A percentile compares a stretch with the other conserved stretches of the same genome.
Conservation (phyloP, 2,888 invertebrate species). For the Antitype chi region DNA sequence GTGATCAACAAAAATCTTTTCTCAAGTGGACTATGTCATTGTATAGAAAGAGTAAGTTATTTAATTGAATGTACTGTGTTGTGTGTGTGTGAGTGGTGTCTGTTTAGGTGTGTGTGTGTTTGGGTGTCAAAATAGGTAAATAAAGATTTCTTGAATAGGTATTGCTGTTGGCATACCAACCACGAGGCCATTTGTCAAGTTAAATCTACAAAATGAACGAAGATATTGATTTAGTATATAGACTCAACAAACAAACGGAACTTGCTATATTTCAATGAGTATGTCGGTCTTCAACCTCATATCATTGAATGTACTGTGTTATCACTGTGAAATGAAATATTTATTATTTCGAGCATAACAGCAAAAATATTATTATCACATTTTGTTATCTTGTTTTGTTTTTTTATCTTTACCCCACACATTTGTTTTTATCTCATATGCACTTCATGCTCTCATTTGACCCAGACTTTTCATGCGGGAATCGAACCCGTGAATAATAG, state of each 20-base stretch:
- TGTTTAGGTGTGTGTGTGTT: too few species aligned
- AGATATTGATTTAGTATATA: neutral
- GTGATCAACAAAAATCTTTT: too few species aligned
- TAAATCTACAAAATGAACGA: neutral
- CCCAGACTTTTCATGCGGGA: too few species aligned
- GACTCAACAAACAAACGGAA: constrained; percentile 19
- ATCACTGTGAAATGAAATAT: constrained; percentile 9
- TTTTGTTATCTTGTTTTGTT: neutral
- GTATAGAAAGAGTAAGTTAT: too few species aligned
- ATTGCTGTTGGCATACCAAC: neutral
- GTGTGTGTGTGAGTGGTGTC: too few species aligned
- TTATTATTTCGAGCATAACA: neutral
- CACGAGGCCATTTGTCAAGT: neutral
- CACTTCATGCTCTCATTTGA: neutral
- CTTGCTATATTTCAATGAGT: neutral
- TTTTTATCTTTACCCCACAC: constrained; percentile 3
- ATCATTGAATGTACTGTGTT: constrained; percentile 16
- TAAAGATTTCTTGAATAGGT: neutral
- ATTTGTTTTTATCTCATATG: neutral
- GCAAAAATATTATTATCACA: neutral
- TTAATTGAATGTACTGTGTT: too few species aligned
- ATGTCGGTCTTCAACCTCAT: constrained; percentile 5
- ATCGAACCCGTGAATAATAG: neutral
- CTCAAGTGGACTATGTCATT: too few species aligned
- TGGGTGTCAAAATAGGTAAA: too few species aligned